Evolutionary conservation across 2,797 vertebrate genomes (phyloP), one percentile per base, ranked within the genome.

Genomic region (Xenentodon cancila): DNA sequence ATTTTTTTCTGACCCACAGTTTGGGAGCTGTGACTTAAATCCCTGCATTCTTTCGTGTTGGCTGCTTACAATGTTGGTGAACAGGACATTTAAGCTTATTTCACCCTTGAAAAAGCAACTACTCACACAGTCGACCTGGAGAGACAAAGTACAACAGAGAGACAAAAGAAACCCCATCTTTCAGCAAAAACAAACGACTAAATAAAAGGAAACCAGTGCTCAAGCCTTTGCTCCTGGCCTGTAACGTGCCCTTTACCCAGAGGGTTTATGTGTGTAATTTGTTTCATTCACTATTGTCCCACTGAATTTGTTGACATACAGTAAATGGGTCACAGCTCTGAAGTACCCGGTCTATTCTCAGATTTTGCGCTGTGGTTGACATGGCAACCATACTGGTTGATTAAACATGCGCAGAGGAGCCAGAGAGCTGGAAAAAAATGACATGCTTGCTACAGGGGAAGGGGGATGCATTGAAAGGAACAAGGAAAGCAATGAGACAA

Each of bases 271-370:
- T 91, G 88, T 68, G 78, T 90, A 92, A 94, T 88, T 88, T 90
- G 90, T 90, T 91, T 93, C 90, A 76, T 86, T 95, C 88, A 87
- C 94, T 88, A 92, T 96, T 96, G 94, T 95, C 92, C 92, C 88
- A 82, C 85, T 92, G 93, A 95, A 95, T 96, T 94, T 96, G 96
- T 96, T 96, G 95, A 96, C 94, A 93, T 94, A 93, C 91, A 91
- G 94, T 95, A 98, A 98, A 94, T 98, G 95, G 97, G 96, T 97
- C 97, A 99, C 84, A 77, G 93, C 93, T 93, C 95, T 94, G 92
- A 96, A 95, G 95, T 89, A 90, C 93, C 88, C 73, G 46, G 60
- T 86, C 93, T 91, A 93, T 93, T 94, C 93, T 89, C 92, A 66
- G 90, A 92, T 93, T 94, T 93, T 88, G 93, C 81, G 77, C 91